Evolutionary conservation across 1,140 invertebrate species (phyloP), one percentile per base, ranked within the genome.

Genomic region (Drosophila fuyamai): DNA sequence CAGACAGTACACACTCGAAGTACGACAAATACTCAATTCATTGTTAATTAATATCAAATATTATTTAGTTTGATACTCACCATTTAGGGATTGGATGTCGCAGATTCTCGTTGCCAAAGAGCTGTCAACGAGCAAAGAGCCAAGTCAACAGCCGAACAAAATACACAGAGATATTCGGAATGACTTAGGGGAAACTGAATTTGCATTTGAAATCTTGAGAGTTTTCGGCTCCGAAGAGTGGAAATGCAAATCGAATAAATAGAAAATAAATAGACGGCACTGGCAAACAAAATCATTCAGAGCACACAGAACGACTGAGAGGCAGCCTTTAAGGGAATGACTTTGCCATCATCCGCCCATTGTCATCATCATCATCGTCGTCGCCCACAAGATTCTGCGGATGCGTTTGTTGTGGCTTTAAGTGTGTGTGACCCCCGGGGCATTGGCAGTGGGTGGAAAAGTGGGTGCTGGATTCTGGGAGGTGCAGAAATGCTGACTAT

Each of bases 161-260:
- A 48, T 56, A 55, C 58, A 57, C 53, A 63, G 63, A 68, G 44
- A 13, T 13, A 38, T 47, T 23, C 13, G 60, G 14, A 59, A 56
- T 41, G 27, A 8, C 62, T 70, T 66, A 57, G 75, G 76, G 65
- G 62, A 54, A 68, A 75, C 67, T 67, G 74, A 81, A 83, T 83
- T 75, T 59, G 68, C 77, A 89, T 88, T 76, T 47, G 62, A 71
- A 83, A 80, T 83, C 72, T 80, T 36, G 50, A 62, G 70, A 79
- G 70, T 70, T 85, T 53, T 68, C 13, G 53, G 68, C 59, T 44
- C 50, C 59, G 27, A 46, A 74, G 71, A 83, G 85, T 78, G 79
- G 63, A 89, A 89, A 89, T 89, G 84, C 77, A 89, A 89, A 89
- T 84, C 84, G 84, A 75, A 89, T 90, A 81, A 89, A 89, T 89